These are phyloP conservation scores for Podarcis lilfordi DNA, from an alignment of 2,797 vertebrate species.

Conservation along the genomic window DNA sequence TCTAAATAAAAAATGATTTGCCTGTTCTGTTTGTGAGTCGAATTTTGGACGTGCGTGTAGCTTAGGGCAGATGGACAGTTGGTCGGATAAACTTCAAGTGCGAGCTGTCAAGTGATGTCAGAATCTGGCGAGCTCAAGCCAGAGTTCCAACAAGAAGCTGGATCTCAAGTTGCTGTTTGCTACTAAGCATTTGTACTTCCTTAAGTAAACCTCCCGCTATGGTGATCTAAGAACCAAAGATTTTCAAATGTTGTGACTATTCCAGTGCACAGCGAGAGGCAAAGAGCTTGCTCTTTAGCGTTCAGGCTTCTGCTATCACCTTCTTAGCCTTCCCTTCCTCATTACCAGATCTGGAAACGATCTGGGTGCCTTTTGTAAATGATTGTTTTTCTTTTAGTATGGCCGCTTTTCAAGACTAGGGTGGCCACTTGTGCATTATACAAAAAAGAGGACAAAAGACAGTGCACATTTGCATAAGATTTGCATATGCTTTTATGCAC, in stretches of 20 bases:
- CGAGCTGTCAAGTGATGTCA: constrained; percentile 1
- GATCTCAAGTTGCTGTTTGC: neutral
- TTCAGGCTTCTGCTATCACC: accelerated
- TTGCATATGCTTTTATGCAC: neutral
- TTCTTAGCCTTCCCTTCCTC: neutral
- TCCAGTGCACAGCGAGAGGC: neutral
- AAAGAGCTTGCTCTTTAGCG: accelerated
- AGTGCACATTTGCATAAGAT: neutral
- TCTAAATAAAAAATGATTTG: neutral
- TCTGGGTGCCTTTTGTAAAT: neutral
- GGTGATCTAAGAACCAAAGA: neutral
- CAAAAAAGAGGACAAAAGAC: neutral
- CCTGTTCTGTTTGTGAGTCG: neutral
- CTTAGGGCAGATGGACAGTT: neutral
- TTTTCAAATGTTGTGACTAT: neutral
- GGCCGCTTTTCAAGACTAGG: neutral
- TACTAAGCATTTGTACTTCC: neutral
- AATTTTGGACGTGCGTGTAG: accelerated
- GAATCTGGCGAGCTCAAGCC: neutral
- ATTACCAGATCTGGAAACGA: neutral
- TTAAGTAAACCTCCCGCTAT: neutral
- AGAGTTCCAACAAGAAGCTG: neutral
- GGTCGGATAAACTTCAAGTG: neutral
- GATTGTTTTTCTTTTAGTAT: neutral
- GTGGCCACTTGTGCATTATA: neutral